Conservation (phyloP, 1,140 invertebrate species). For the Neuroterus valhalla region DNA sequence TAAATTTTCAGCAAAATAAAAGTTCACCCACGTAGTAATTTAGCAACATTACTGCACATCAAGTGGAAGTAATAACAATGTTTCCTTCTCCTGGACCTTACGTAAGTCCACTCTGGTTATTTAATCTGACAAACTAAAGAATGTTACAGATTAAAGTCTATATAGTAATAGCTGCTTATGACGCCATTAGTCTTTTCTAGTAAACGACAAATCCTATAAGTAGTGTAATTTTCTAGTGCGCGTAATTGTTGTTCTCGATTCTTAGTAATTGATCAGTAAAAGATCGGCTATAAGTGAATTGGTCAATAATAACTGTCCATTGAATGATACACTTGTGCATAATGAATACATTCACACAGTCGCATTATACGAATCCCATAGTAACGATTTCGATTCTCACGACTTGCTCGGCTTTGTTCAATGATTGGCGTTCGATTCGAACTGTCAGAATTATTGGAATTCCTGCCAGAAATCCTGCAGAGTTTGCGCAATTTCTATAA, state of each 20-base stretch:
- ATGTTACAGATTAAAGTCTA: background rate
- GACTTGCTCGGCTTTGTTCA: constrained; percentile 1
- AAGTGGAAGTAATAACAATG: background rate
- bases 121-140: background rate
- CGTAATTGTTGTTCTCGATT: constrained; percentile 8
- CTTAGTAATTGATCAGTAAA: constrained; percentile 12
- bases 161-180: background rate
- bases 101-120: background rate
- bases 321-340: background rate
- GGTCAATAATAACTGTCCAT: background rate
- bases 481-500: background rate
- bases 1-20: too few relatives aligned
- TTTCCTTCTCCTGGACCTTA: background rate
- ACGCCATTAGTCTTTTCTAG: background rate
- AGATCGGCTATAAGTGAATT: background rate
- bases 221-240: background rate
- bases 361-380: background rate
- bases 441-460: background rate
- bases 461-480: background rate
- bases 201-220: background rate
- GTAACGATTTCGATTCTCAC: constrained; percentile 10
- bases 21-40: too few relatives aligned
- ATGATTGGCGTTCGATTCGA: background rate
- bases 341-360: background rate
- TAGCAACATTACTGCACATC: too few relatives aligned